Base-by-base conservation (phyloP, 2,888 invertebrate species). In the Plusia festucae region DNA sequence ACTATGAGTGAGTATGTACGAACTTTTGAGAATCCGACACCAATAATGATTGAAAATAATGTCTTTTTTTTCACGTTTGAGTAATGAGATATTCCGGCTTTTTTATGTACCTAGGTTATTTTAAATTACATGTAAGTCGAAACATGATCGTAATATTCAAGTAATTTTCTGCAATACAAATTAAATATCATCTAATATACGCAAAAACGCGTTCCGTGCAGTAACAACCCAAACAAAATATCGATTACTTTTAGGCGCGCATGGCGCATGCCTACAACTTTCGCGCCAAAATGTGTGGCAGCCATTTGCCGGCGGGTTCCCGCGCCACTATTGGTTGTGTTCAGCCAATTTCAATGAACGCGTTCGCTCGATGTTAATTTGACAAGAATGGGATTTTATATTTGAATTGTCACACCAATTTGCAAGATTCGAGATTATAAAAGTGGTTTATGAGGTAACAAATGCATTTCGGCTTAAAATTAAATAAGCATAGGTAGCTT, bases 231-330 rank as follows among this genome's bases (percentile, higher is more conserved):
- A 78, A 81, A 79, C 82, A 81, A 82, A 84, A 85, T 93, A 94
- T 94, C 88, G 94, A 93, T 91, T 85, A 66, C 65, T 34, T 68
- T 65, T 27, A 4, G 68, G 67, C 83, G 90, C 93, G 93, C 93
- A 90, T 86, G 89, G 90, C 93, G 93, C 93, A 90, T 87, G 89
- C 88, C 78, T 78, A 72, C 57, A 32, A 54, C 63, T 84, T 93
- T 92, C 88, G 85, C 93, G 92, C 93, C 92, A 91, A 93, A 93
- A 91, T 82, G 72, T 89, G 86, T 83, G 46, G 68, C 65, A 57
- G 76, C 78, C 80, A 60, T 60, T 71, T 68, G 11, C 24, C 68
- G 73, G 74, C 70, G 64, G 11, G 9, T 13, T 52, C 18, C 44
- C 46, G 52, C 24, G 53, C 66, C 61, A 54, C 62, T 67, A 73